Conservation (phyloP, 2,888 invertebrate species). For the Oxycera nigricornis region DNA sequence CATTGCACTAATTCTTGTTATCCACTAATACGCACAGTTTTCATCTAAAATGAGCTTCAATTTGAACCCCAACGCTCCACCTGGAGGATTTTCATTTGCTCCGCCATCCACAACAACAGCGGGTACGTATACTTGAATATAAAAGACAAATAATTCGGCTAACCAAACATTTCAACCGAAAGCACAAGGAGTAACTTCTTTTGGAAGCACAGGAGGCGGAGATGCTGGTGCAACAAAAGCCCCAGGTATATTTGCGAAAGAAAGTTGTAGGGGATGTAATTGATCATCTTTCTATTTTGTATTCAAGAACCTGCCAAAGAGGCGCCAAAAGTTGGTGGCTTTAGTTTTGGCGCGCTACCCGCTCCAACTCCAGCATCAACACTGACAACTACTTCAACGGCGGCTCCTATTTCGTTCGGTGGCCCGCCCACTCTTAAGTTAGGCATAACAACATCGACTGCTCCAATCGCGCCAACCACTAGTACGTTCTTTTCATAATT, state of each 20-base stretch:
- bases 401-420: constrained; percentile 24
- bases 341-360: constrained; percentile 44
- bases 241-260: constrained; percentile 22
- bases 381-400: constrained; percentile 10
- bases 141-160: neutral
- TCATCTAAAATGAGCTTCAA: constrained; percentile 37
- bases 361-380: constrained; percentile 43
- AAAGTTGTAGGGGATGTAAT: neutral
- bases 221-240: constrained; percentile 52
- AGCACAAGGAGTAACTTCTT: constrained; percentile 41
- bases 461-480: constrained; percentile 12
- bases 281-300: neutral
- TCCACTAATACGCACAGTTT: too few relatives aligned
- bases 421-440: constrained; percentile 44
- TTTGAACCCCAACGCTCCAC: constrained; percentile 12
- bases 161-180: neutral
- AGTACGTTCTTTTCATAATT: constrained; percentile 32
- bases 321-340: constrained; percentile 45
- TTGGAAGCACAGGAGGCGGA: constrained; percentile 52
- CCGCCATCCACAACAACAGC: constrained; percentile 31
- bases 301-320: constrained; percentile 43
- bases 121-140: neutral
- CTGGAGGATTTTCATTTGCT: constrained; percentile 39
- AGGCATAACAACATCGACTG: constrained; percentile 38
- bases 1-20: too few relatives aligned